These are phyloP conservation scores for Falco columbarius DNA, from an alignment of 2,797 vertebrate species.

Conservation along the genomic window DNA sequence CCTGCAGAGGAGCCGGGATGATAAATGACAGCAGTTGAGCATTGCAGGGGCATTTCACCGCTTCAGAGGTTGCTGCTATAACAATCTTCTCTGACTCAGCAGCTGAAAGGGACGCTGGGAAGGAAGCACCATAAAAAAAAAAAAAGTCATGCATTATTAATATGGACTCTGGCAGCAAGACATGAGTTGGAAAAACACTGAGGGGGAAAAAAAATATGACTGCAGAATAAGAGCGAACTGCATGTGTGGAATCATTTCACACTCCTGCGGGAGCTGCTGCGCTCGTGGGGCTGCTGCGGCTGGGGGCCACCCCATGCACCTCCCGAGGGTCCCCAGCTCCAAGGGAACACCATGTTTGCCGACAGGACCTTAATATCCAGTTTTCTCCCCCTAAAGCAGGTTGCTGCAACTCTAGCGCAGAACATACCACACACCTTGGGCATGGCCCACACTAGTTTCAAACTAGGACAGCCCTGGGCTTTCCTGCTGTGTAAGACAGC, in stretches of 20 bases:
- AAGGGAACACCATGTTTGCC: accelerated
- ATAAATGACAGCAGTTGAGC: constrained; percentile 37
- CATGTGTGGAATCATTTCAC: constrained; percentile 18
- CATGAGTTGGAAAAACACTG: constrained; percentile 68
- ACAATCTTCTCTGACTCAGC: constrained; percentile 77
- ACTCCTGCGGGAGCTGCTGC: neutral
- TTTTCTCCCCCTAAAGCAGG: accelerated
- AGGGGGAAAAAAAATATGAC: neutral
- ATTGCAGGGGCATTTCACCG: constrained; percentile 47
- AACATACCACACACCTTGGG: neutral
- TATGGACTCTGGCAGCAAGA: constrained; percentile 61
- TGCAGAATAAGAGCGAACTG: neutral
- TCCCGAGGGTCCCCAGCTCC: neutral
- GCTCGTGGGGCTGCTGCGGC: accelerated
- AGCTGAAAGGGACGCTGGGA: constrained; percentile 56
- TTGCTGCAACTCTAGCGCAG: neutral
- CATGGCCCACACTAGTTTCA: accelerated
- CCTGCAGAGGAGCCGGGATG: neutral
- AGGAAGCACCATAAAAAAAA: constrained; percentile 40
- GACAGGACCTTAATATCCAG: accelerated
- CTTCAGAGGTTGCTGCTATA: constrained; percentile 48
- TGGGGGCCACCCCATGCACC: neutral
- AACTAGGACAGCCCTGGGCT: neutral
- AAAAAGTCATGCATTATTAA: constrained; percentile 75
- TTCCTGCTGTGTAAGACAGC: neutral